Evolutionary conservation across 1,140 invertebrate genomes (phyloP), one percentile per base, ranked within the genome.

Genomic region (Saccostrea echinata): DNA sequence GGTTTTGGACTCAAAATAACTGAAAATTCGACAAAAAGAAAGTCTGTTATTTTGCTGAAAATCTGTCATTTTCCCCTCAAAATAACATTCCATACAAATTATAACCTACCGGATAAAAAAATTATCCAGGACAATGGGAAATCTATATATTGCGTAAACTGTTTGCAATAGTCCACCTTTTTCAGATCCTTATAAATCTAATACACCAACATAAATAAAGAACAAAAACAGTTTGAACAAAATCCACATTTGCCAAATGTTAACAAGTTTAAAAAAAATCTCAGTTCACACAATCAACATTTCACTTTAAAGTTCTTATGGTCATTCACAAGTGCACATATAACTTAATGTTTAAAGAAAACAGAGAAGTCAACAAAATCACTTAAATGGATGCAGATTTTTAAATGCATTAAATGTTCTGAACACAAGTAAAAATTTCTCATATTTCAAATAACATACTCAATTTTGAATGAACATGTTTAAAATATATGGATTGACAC

Each of bases 111-210:
- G 11, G 11, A 27, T 16, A 76, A 33, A 76, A 76, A 76, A 30
- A 30, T 30, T 27, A 76, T 2, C 4, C 24, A 30, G 30, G 27
- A 76, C 24, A 76, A 27, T 33, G 68, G 68, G 27, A 76, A 76
- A 30, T 76, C 24, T 76, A 76, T 76, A 76, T 30, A 76, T 76
- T 76, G 68, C 68, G 68, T 76, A 76, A 76, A 76, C 16, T 76
- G 68, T 76, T 76, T 76, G 68, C 68, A 30, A 76, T 76, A 16
- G 18, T 76, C 27, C 12, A 76, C 33, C 27, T 33, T 33, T 24
- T 16, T 76, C 68, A 76, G 68, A 76, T 76, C 68, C 24, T 76
- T 76, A 27, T 43, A 43, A 21, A 61, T 61, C 55, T 4, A 76
- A 76, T 30, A 33, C 30, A 33, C 16, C 30, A 76, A 76, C 68